Evolutionary conservation across 2,888 invertebrate species (phyloP).

Genomic region (Hanleya hanleyi): DNA sequence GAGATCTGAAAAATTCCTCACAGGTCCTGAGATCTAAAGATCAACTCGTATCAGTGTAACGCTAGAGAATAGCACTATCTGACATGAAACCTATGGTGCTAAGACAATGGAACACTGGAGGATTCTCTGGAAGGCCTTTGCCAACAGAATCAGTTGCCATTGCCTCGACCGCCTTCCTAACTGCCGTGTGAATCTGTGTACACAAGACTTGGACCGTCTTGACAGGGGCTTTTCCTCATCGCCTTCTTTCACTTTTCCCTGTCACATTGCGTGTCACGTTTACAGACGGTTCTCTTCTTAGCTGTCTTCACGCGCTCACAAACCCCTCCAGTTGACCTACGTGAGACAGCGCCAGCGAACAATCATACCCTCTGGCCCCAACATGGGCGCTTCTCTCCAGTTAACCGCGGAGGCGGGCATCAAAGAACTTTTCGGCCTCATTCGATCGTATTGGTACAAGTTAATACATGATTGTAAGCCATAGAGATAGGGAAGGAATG

Average conservation of each 20-base stretch:
- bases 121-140: background rate
- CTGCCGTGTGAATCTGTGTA: background rate
- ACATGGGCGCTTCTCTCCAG: too few relatives aligned
- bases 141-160: background rate
- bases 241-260: background rate
- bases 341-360: background rate
- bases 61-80: constrained; percentile 6
- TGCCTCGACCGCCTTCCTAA: background rate
- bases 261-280: background rate
- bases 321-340: background rate
- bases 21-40: background rate
- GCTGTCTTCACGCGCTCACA: background rate
- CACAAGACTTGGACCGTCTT: background rate
- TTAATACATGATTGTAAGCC: too few relatives aligned
- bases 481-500: too few relatives aligned
- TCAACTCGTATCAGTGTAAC: background rate
- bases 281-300: background rate
- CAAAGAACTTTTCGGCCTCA: too few relatives aligned
- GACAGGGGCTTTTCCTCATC: background rate
- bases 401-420: too few relatives aligned
- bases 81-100: background rate
- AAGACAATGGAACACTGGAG: background rate
- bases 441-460: too few relatives aligned
- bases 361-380: too few relatives aligned
- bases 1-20: background rate